phyloP scores from a whole-genome alignment of 1,140 invertebrate species.

The Liolophura sinensis region DNA sequence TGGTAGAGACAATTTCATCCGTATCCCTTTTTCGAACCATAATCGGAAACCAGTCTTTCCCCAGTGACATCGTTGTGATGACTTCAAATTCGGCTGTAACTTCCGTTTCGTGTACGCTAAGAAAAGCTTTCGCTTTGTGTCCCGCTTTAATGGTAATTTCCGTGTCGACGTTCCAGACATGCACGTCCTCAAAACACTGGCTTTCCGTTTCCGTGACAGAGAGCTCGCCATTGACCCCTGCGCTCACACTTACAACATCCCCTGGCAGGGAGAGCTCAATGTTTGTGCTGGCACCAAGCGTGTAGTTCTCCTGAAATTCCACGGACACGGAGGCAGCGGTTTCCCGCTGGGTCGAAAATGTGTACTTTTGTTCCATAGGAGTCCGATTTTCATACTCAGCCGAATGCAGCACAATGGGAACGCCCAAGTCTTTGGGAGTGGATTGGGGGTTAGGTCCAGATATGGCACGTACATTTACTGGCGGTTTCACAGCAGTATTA shows the following conservation, averaged over 20 bases:
- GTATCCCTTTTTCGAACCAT: conserved; percentile 8
- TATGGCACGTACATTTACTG: not conserved
- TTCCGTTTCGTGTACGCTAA: conserved; percentile 12
- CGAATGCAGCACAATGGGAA: conserved; percentile 11
- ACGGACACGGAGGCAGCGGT: conserved; percentile 9
- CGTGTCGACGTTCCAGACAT: conserved; percentile 17
- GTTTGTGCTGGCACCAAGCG: conserved; percentile 12
- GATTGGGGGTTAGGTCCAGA: not conserved
- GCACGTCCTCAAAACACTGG: conserved; percentile 10
- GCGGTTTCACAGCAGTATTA: not conserved
- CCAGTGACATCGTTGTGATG: conserved; percentile 13
- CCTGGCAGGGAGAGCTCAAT: conserved; percentile 14
- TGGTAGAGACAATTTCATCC: conserved; percentile 5
- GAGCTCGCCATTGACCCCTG: conserved; percentile 13
- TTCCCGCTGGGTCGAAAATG: conserved; percentile 8
- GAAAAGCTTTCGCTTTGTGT: conserved; percentile 11
- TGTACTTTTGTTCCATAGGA: conserved; percentile 10
- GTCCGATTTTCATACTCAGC: conserved; percentile 17
- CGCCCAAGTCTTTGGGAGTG: not conserved
- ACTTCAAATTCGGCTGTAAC: conserved; percentile 9
- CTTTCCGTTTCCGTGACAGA: conserved; percentile 15
- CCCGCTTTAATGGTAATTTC: conserved; percentile 12
- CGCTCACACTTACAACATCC: conserved; percentile 15
- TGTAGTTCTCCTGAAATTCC: conserved; percentile 16
- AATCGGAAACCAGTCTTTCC: conserved; percentile 11